Evolutionary conservation across 2,797 vertebrate species (phyloP).

Genomic region (Schizothorax lantsangensis): DNA sequence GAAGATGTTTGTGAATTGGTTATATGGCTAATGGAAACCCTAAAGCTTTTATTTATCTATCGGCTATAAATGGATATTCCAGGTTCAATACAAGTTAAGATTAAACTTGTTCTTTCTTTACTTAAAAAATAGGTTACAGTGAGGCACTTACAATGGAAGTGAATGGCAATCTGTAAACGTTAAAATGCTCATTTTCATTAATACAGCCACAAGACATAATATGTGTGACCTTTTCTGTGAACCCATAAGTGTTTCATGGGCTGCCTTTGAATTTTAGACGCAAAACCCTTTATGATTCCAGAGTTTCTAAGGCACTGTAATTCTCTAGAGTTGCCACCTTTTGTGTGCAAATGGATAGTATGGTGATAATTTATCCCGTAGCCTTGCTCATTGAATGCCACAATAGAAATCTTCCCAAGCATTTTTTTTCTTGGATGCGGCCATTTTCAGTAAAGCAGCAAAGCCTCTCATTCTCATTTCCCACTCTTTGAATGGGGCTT

Average conservation of each 20-base stretch:
- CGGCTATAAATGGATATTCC: not conserved
- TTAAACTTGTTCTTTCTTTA: not conserved
- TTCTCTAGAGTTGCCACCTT: conserved; percentile 7
- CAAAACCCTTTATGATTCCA: conserved; percentile 19
- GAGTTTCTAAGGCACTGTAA: conserved; percentile 3
- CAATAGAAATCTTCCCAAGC: conserved; percentile 20
- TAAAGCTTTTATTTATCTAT: conserved; percentile 8
- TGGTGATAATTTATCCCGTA: conserved; percentile 21
- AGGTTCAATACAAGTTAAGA: not conserved
- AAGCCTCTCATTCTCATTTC: conserved; percentile 36
- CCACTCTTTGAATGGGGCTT: conserved; percentile 30
- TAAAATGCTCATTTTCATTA: not conserved
- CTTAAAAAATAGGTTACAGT: not conserved
- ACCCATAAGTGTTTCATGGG: not conserved
- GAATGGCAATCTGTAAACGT: not conserved
- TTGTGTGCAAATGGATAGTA: conserved; percentile 32
- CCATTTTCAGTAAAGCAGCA: conserved; percentile 19
- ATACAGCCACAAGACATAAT: not conserved
- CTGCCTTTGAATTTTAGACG: not conserved
- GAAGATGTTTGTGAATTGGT: not conserved
- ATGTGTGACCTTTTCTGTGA: not conserved
- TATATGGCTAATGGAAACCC: not conserved
- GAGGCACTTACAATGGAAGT: not conserved
- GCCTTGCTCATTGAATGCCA: conserved; percentile 10
- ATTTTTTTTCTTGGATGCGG: conserved; percentile 1